Conservation (phyloP, 2,797 vertebrate species). For the Liparis tanakae region DNA sequence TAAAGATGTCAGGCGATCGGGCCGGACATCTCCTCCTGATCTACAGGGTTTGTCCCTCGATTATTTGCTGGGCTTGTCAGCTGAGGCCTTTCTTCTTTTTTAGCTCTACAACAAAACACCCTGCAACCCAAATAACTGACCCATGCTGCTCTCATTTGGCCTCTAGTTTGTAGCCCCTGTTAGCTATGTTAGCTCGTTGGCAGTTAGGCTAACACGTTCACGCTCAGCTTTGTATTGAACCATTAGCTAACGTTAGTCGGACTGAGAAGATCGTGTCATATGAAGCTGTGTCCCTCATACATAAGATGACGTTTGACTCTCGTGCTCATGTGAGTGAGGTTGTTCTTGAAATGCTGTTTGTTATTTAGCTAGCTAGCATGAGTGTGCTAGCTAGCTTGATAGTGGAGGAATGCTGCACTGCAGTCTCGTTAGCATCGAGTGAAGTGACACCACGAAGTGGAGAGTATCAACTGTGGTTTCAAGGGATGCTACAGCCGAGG, state of each 20-base stretch:
- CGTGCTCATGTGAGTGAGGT: not conserved
- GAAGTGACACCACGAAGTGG: slow-evolving; percentile 28
- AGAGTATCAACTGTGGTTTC: not conserved
- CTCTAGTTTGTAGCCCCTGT: slow-evolving; percentile 35
- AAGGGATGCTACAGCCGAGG: not conserved
- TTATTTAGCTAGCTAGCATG: slow-evolving; percentile 46
- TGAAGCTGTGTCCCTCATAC: not conserved
- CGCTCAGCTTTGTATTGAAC: slow-evolving; percentile 16
- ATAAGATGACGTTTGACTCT: rapidly evolving
- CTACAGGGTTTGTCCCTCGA: slow-evolving; percentile 13
- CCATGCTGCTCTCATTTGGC: not conserved
- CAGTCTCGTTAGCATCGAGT: slow-evolving; percentile 39
- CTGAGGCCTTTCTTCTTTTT: not conserved
- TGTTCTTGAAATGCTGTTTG: not conserved
- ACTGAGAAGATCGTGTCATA: not conserved
- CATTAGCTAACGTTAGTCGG: slow-evolving; percentile 15
- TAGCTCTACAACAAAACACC: not conserved
- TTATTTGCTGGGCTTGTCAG: not conserved
- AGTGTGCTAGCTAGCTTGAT: slow-evolving; percentile 23
- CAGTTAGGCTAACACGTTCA: slow-evolving; percentile 61
- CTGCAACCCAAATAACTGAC: not conserved
- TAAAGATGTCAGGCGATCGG: slow-evolving; percentile 63
- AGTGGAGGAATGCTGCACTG: slow-evolving; percentile 59
- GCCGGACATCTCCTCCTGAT: slow-evolving; percentile 78
- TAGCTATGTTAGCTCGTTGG: slow-evolving; percentile 54